Evolutionary conservation across 2,797 vertebrate species (phyloP), one percentile per base, ranked within the genome.

Genomic region (Typhlichthys eigenmanni): DNA sequence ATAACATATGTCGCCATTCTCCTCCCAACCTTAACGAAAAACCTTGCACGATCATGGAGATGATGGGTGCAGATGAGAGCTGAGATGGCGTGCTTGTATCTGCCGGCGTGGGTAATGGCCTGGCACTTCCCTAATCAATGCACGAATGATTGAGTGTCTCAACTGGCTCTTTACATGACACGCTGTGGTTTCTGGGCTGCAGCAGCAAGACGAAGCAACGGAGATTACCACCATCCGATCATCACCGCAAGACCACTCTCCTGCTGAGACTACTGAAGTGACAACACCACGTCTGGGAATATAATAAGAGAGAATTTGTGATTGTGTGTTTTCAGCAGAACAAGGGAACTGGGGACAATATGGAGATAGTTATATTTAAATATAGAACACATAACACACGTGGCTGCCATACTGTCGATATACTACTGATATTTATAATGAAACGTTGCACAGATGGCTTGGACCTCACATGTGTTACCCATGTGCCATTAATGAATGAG

Each of bases 1-100:
- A 52, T 72, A 68, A 71, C 71, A 66, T 47, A 54, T 53, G 45
- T 46, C 53, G 50, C 49, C 47, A 10, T 62, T 73, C 58, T 51
- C 47, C 58, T 58, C 45, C 29, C 46, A 62, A 59, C 65, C 52
- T 49, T 63, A 47, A 29, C 60, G 45, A 17, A 45, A 32, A 47
- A 55, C 32, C 43, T 29, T 48, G 19, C 47, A 57, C 29, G 13
- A 47, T 47, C 43, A 45, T 13, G 16, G 55, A 14, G 9, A 45
- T 11, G 56, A 47, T 13, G 34, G 34, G 2, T 32, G 32, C 32
- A 14, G 24, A 29, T 14, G 43, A 6, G 14, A 47, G 43, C 45
- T 47, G 56, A 43, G 54, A 14, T n/a, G 5, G 10, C 13, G 1
- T 5, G 5, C 54, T 43, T 16, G 13, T 38, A 16, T 38, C 54